These are phyloP conservation scores for Syngnathus scovelli DNA, from an alignment of 2,113 vertebrate genomes.

Conservation along the genomic window DNA sequence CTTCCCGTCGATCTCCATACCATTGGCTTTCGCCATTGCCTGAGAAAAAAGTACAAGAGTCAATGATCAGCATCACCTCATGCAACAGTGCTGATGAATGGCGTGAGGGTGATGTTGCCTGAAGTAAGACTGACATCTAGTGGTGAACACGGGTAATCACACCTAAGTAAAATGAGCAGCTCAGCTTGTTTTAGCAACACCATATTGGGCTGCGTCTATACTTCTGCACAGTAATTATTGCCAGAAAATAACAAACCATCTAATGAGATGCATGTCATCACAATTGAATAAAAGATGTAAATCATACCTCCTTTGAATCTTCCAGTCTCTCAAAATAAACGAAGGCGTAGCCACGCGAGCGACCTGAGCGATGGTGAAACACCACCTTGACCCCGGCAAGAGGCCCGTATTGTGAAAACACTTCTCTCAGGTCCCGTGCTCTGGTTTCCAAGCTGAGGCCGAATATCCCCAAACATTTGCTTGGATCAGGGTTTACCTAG, in stretches of 20 bases:
- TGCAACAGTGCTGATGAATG: not conserved
- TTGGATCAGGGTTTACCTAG: slow-evolving; percentile 92
- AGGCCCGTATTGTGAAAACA: slow-evolving; percentile 89
- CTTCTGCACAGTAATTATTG: not conserved
- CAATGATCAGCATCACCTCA: not conserved
- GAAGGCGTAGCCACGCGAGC: slow-evolving; percentile 90
- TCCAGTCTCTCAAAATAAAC: slow-evolving; percentile 91
- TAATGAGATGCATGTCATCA: not conserved
- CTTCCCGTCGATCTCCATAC: slow-evolving; percentile 90
- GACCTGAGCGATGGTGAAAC: slow-evolving; percentile 88
- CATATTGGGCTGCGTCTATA: not conserved
- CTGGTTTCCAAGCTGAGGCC: slow-evolving; percentile 92
- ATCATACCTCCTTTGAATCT: slow-evolving; percentile 86
- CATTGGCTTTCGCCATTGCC: slow-evolving; percentile 90
- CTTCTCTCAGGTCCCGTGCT: slow-evolving; percentile 87
- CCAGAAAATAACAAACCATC: not conserved
- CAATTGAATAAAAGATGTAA: not conserved
- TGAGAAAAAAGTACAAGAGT: slow-evolving; percentile 44
- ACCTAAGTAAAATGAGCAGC: not conserved
- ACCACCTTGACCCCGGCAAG: slow-evolving; percentile 89
- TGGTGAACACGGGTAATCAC: slow-evolving; percentile 40
- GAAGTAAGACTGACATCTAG: slow-evolving; percentile 53
- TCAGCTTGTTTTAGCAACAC: not conserved
- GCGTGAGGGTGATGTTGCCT: not conserved
- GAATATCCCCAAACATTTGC: slow-evolving; percentile 89